Evolutionary conservation across 2,888 invertebrate genomes (phyloP).

Genomic region (Cloeon dipterum): DNA sequence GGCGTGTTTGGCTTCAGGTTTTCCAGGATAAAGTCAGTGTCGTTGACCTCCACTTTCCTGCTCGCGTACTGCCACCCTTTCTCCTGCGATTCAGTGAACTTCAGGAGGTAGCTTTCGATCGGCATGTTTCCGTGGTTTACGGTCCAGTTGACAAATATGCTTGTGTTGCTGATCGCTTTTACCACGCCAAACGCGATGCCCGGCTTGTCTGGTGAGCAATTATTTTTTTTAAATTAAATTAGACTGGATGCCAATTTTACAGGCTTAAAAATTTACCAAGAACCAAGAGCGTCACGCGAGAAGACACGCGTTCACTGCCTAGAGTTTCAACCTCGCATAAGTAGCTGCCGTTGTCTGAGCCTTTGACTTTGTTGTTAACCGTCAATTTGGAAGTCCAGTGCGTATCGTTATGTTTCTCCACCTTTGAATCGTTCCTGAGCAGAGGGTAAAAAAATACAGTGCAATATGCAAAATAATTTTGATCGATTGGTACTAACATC

Average conservation of each 20-base stretch:
- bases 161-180: slow-evolving; percentile 47
- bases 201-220: too few relatives aligned
- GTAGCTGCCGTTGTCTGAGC: background rate
- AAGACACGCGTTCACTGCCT: background rate
- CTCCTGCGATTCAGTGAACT: too few relatives aligned
- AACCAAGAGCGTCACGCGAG: background rate
- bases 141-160: slow-evolving; percentile 66
- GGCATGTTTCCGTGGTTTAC: slow-evolving; percentile 50
- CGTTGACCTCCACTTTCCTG: background rate
- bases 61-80: background rate
- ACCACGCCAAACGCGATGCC: too few relatives aligned
- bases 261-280: background rate
- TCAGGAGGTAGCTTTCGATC: slow-evolving; percentile 32
- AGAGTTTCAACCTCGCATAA: too few relatives aligned
- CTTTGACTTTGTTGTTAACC: too few relatives aligned
- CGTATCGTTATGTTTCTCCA: too few relatives aligned
- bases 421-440: too few relatives aligned
- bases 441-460: too few relatives aligned
- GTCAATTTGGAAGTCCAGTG: too few relatives aligned
- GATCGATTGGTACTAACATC: too few relatives aligned
- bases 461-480: too few relatives aligned
- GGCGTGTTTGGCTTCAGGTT: too few relatives aligned
- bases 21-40: background rate
- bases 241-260: background rate
- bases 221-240: slow-evolving; percentile 32